phyloP scores from a whole-genome alignment of 2,888 invertebrate species.

The Lepeophtheirus nordmannii region DNA sequence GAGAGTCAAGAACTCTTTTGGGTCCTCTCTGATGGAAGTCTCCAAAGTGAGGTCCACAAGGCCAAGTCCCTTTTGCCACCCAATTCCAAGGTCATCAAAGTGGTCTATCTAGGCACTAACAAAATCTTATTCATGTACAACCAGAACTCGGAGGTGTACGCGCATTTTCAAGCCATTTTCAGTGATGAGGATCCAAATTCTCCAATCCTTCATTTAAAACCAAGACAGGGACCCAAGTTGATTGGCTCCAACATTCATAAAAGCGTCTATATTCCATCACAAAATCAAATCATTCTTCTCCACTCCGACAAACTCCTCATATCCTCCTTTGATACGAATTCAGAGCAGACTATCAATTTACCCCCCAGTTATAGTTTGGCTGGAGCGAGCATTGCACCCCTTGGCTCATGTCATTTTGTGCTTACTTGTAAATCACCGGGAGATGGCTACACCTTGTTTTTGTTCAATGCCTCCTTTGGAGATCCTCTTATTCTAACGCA shows the following conservation, averaged over 20 bases:
- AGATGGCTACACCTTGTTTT: neutral
- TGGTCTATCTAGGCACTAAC: neutral
- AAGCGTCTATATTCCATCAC: neutral
- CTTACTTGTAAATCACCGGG: neutral
- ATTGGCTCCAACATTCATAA: neutral
- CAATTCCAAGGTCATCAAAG: neutral
- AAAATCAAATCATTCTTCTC: neutral
- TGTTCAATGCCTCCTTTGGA: neutral
- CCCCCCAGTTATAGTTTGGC: neutral
- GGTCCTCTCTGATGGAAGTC: conserved; percentile 1
- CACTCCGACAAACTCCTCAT: neutral
- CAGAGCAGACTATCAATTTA: neutral
- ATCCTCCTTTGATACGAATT: neutral
- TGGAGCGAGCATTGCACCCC: conserved; percentile 6
- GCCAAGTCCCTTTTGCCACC: neutral
- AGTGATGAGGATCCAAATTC: neutral
- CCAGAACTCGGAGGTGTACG: neutral
- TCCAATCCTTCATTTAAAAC: neutral
- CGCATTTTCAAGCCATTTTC: neutral
- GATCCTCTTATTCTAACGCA: neutral
- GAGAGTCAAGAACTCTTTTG: neutral
- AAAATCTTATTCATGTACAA: neutral
- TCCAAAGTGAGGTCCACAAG: neutral
- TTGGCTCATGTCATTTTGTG: neutral
- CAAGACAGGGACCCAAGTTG: neutral